Evolutionary conservation across 2,888 invertebrate species (phyloP).

Genomic region (Euplagia quadripunctaria): DNA sequence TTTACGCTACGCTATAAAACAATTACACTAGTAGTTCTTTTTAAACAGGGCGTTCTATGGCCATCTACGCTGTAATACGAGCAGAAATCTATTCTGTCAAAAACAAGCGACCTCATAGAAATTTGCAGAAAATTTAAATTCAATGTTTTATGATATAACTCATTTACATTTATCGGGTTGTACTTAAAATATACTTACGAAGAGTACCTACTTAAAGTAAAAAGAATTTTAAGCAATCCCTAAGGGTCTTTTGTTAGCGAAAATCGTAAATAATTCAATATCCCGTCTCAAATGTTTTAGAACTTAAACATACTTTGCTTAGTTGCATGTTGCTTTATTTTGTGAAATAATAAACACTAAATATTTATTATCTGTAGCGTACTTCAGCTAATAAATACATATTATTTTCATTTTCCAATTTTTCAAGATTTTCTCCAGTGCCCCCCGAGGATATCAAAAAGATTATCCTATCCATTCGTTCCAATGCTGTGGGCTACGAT

Average conservation of each 20-base stretch:
- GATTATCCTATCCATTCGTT: no score
- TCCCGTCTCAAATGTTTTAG: neutral
- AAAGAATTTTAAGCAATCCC: neutral
- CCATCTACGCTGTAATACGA: neutral
- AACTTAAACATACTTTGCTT: neutral
- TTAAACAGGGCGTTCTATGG: neutral
- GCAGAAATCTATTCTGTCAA: neutral
- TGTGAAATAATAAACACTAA: neutral
- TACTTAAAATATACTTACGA: neutral
- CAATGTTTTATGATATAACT: neutral
- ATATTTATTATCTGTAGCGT: neutral
- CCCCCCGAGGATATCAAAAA: no score
- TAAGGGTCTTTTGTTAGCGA: neutral
- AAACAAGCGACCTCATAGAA: neutral
- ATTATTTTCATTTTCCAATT: no score
- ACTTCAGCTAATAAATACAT: no score
- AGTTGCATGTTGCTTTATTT: neutral
- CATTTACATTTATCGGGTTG: neutral
- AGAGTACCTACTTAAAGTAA: neutral
- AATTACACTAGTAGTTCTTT: neutral
- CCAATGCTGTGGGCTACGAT: no score
- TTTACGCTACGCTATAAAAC: no score
- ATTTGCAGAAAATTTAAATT: neutral
- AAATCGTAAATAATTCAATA: slow-evolving; percentile 8
- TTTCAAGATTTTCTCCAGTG: no score